Evolutionary conservation across 2,797 vertebrate species (phyloP).

Genomic region (Melanotaenia pygmaea): DNA sequence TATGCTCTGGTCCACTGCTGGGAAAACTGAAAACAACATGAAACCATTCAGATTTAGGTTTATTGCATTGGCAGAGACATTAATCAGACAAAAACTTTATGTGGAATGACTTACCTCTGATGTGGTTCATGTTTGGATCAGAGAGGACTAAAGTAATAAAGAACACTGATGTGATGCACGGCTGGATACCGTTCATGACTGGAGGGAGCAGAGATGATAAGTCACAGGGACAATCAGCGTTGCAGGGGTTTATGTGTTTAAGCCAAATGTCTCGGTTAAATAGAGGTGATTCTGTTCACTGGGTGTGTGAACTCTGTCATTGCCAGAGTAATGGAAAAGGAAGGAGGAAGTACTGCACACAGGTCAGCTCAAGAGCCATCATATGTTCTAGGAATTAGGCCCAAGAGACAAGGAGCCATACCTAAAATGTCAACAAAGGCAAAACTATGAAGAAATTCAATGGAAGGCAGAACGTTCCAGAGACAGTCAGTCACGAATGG

Average conservation of each 20-base stretch:
- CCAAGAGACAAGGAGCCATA: conserved; percentile 45
- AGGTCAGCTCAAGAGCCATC: conserved; percentile 68
- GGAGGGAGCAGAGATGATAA: conserved; percentile 25
- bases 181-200: conserved; percentile 55
- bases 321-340: conserved; percentile 78
- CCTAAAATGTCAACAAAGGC: conserved; percentile 33
- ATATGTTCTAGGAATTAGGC: conserved; percentile 50
- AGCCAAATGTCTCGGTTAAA: conserved; percentile 75
- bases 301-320: conserved; percentile 54
- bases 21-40: conserved; percentile 66
- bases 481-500: background rate
- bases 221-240: conserved; percentile 32
- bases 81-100: background rate
- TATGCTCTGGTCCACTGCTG: conserved; percentile 58
- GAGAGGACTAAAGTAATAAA: conserved; percentile 37
- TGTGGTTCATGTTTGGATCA: conserved; percentile 30
- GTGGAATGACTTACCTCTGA: conserved; percentile 69
- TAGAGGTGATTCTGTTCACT: conserved; percentile 63
- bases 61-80: background rate
- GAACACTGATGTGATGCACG: conserved; percentile 51
- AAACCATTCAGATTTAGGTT: conserved; percentile 5
- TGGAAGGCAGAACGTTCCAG: background rate
- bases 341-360: conserved; percentile 67
- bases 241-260: conserved; percentile 39
- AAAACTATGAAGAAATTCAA: conserved; percentile 19